Base-by-base conservation (phyloP, 2,797 vertebrate species). In the Clamator glandarius region DNA sequence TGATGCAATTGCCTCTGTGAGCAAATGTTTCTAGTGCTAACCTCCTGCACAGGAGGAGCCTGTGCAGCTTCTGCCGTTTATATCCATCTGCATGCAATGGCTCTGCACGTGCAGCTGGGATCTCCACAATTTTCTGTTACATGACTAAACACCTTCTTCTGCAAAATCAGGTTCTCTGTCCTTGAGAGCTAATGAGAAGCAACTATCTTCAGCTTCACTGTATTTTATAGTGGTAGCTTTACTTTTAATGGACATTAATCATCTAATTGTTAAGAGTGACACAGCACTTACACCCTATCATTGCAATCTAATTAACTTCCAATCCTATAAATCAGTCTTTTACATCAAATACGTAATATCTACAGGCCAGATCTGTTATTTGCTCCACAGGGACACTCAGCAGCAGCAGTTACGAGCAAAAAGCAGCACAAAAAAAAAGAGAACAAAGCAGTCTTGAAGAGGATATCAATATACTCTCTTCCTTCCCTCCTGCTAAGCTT, bases 211-310 rank as follows among this genome's bases (percentile, higher is more conserved):
- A 78, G 39, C 52, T 89, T 59, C 63, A 59, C 74, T 91, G 66
- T 55, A 55, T 90, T 91, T 94, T 87, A 82, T 52, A 77, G 69
- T 2, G 4, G 73, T 92, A 88, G 73, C 55, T 90, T 95, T 91
- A 74, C 69, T 93, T 88, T 93, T 84, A 91, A 78, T 73, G 86
- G 80, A 46, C 73, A 91, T 88, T 96, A 92, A 96, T 95, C 89
- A 90, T 76, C 79, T 77, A 95, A 78, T 96, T 95, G 95, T 96
- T 92, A 93, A 86, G 89, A 96, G 58, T 94, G 94, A 91, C 95
- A 91, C 69, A 88, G 87, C 48, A 90, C 79, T 95, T 95, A 89
- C 59, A 91, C 89, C 73, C 73, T 91, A 93, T 93, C 26, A 17
- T 50, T 90, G 89, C 70, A 87, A 87, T 92, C 77, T 92, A 93